Evolutionary conservation across 2,797 vertebrate species (phyloP), one percentile per base, ranked within the genome.

Genomic region (Sebastes variabilis): DNA sequence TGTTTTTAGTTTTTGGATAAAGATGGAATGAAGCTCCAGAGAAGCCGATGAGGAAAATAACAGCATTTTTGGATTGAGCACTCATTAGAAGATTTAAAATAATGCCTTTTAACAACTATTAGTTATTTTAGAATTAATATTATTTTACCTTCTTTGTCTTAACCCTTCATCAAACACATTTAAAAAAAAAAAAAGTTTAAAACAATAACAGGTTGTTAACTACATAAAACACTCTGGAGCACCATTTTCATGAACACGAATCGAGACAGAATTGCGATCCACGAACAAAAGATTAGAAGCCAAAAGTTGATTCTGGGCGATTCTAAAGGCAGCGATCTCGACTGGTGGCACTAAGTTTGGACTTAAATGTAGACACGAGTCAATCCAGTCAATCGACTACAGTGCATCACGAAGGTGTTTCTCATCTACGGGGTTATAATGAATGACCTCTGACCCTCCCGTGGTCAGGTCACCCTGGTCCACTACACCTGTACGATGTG

Each of bases 331-430:
- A 92, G 90, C 88, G 8, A 85, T 86, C 82, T 84, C 12, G 87
- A 92, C 89, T 81, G 91, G 92, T 89, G 92, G 91, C 93, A 93
- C 90, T 92, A 91, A 77, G 79, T 81, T 86, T 84, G 80, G 79
- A 90, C 87, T 80, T 77, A 30, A 86, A 79, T 13, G 79, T 67
- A 83, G 82, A 91, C 82, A 64, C 56, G 52, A 87, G 90, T 89
- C 84, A 82, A 87, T 89, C 88, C 88, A 88, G 91, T 88, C 93
- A 87, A 88, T 80, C 61, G 61, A 90, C 89, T 89, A 88, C 91
- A 91, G 90, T 87, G 91, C 86, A 87, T 86, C 72, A 75, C 56
- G 66, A 85, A 54, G 85, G 83, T 80, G 84, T 77, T 84, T 80
- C 72, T 87, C 84, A 61, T 89, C 83, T 88, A 85, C 29, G 65